phyloP scores from a whole-genome alignment of 2,888 invertebrate genomes.

The Carabus problematicus region DNA sequence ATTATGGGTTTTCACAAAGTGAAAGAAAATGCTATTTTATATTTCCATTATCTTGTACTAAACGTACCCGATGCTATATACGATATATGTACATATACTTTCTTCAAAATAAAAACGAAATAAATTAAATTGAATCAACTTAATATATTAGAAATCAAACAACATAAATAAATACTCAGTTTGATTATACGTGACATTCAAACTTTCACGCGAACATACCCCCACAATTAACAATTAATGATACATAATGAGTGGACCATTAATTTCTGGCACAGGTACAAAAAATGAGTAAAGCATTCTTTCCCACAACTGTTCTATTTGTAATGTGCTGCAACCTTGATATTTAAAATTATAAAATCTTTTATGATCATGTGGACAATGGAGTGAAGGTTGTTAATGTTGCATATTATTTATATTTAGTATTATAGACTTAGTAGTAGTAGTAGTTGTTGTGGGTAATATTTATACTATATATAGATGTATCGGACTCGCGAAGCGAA shows the following conservation, averaged over 20 bases:
- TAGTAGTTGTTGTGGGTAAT: not conserved
- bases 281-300: not conserved
- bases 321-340: constrained; percentile 20
- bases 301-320: not conserved
- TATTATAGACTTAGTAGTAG: not conserved
- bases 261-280: constrained; percentile 19
- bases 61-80: no score
- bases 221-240: constrained; percentile 21
- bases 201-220: constrained; percentile 18
- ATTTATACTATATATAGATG: constrained; percentile 23
- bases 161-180: not conserved
- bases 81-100: no score
- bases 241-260: constrained; percentile 19
- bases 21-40: no score
- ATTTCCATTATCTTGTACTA: no score
- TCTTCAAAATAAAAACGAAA: not conserved
- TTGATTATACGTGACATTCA: not conserved
- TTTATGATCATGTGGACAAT: constrained; percentile 29
- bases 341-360: constrained; percentile 26
- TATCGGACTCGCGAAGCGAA: constrained; percentile 6
- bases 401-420: constrained; percentile 18
- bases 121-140: not conserved
- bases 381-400: constrained; percentile 15
- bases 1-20: no score
- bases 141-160: not conserved